These are phyloP conservation scores for Typhlichthys eigenmanni DNA, from an alignment of 2,797 vertebrate genomes.

Conservation along the genomic window DNA sequence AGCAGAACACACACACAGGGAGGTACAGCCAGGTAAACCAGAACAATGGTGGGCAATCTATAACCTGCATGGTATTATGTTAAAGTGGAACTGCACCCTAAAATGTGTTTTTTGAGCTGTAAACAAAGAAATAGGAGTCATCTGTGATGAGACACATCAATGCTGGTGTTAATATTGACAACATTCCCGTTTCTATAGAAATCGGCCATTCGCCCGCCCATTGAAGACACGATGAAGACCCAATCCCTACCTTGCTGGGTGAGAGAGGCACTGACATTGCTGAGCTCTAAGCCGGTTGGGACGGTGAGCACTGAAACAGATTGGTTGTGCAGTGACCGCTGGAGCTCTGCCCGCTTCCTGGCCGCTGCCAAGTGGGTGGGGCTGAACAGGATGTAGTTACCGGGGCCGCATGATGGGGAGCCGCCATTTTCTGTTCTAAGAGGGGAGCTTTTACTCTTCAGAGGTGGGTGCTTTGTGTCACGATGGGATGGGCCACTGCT, in stretches of 20 bases:
- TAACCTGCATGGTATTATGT: no score
- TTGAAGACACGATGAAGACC: background rate
- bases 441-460: slow-evolving; percentile 40
- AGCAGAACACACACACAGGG: slow-evolving; percentile 6
- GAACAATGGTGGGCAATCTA: background rate
- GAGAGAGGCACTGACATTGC: slow-evolving; percentile 52
- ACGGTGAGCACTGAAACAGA: slow-evolving; percentile 81
- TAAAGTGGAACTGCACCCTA: no score
- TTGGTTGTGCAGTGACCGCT: slow-evolving; percentile 47
- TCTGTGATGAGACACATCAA: no score
- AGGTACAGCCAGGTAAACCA: background rate
- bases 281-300: slow-evolving; percentile 81
- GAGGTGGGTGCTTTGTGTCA: slow-evolving; percentile 9
- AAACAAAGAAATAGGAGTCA: no score
- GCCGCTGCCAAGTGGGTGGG: slow-evolving; percentile 64
- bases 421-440: slow-evolving; percentile 14
- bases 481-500: slow-evolving; percentile 1
- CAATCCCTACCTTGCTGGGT: slow-evolving; percentile 57
- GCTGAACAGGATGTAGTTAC: slow-evolving; percentile 80
- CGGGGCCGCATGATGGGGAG: slow-evolving; percentile 38
- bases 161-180: no score
- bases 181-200: no score
- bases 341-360: slow-evolving; percentile 54
- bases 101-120: no score
- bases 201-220: no score